Conservation (phyloP, 2,113 vertebrate genomes). For the Colinus virginianus region DNA sequence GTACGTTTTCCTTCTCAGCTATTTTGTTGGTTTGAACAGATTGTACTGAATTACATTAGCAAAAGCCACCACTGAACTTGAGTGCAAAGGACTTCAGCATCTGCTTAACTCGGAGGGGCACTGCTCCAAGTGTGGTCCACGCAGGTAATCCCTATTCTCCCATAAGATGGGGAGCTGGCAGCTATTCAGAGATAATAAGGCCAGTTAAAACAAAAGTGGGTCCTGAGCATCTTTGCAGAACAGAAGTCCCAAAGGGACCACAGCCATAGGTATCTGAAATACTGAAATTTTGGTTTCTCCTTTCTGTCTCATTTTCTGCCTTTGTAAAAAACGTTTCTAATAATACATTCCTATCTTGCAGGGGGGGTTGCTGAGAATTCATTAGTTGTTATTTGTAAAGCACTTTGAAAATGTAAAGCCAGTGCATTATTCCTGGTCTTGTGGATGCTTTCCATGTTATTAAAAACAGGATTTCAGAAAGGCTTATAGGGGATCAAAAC, state of each 20-base stretch:
- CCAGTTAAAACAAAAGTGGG: conserved; percentile 27
- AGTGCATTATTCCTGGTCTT: conserved; percentile 56
- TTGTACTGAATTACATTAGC: not conserved
- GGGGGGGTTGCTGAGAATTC: conserved; percentile 59
- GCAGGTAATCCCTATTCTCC: not conserved
- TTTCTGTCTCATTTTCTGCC: conserved; percentile 17
- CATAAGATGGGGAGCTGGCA: not conserved
- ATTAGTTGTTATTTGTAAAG: conserved; percentile 65
- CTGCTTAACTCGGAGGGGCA: not conserved
- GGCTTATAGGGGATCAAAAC: conserved; percentile 64
- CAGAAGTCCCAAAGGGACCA: not conserved
- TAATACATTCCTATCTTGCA: conserved; percentile 27
- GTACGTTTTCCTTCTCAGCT: not conserved
- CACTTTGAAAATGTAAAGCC: conserved; percentile 69
- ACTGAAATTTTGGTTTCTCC: not conserved
- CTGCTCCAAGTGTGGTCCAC: conserved; percentile 8
- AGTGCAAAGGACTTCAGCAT: not conserved
- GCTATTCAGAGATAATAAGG: conserved; percentile 9
- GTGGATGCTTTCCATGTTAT: conserved; percentile 69
- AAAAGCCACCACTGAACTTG: not conserved
- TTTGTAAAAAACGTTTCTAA: conserved; percentile 22
- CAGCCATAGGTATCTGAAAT: not conserved
- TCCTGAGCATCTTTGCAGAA: conserved; percentile 12
- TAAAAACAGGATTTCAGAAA: conserved; percentile 71
- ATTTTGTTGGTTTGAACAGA: not conserved